A percentile compares a stretch with the other conserved stretches of the same genome.
phyloP scores from a whole-genome alignment of 2,797 vertebrate genomes.

The Saxicola maurus region DNA sequence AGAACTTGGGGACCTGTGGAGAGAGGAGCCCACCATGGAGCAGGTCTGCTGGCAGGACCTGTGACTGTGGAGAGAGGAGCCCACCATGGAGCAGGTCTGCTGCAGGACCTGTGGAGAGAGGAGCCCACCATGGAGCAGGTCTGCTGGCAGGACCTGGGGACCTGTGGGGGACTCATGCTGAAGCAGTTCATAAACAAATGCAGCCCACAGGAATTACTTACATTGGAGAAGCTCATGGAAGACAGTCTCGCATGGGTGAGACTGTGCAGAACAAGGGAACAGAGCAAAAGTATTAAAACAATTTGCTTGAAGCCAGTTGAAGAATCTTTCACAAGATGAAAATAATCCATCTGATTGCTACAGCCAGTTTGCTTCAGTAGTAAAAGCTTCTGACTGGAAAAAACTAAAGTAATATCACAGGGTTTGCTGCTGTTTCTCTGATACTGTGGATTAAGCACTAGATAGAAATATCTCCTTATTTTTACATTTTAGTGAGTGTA shows the following conservation, averaged over 20 bases:
- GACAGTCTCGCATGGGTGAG: rapidly evolving
- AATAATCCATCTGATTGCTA: not conserved
- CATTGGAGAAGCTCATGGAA: not conserved
- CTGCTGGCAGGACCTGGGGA: not conserved
- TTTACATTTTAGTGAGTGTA: not conserved
- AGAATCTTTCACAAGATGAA: not conserved
- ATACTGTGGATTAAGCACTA: not conserved
- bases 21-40: too few species aligned
- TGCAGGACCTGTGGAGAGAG: not conserved
- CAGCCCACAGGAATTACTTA: not conserved
- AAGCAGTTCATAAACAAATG: not conserved
- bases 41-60: too few species aligned
- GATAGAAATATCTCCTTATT: not conserved
- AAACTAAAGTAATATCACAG: not conserved
- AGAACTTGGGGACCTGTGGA: too few species aligned
- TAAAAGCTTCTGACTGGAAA: not conserved
- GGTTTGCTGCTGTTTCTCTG: not conserved
- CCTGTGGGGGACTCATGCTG: not conserved
- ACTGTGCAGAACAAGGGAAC: not conserved
- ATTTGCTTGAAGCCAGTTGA: not conserved
- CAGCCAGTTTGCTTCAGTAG: not conserved
- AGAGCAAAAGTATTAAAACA: not conserved
- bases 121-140: not conserved
- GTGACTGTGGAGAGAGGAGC: too few species aligned
- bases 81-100: too few species aligned